Evolutionary conservation across 2,888 invertebrate species (phyloP).

Genomic region (Callinectes sapidus): DNA sequence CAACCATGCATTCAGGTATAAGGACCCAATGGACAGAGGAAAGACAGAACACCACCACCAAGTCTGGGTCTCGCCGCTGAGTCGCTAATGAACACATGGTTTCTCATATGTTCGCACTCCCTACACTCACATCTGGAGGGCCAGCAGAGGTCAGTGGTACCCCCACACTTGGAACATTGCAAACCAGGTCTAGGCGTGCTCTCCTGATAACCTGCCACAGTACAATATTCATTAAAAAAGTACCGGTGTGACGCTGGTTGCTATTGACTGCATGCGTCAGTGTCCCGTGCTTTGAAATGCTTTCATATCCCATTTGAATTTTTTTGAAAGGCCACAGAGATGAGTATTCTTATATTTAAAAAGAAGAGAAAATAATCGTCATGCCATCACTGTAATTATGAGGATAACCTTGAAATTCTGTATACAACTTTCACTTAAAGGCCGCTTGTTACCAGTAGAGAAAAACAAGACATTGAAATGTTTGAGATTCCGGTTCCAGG

Average conservation of each 20-base stretch:
- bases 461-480: too few relatives aligned
- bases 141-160: conserved; percentile 32
- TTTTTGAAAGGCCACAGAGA: too few relatives aligned
- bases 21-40: not conserved
- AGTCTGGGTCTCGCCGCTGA: not conserved
- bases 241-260: not conserved
- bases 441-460: too few relatives aligned
- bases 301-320: too few relatives aligned
- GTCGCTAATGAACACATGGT: not conserved
- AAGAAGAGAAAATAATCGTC: not conserved
- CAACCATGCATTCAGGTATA: not conserved
- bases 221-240: not conserved
- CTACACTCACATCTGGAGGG: conserved; percentile 39
- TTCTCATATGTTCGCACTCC: not conserved
- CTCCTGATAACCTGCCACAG: conserved; percentile 34
- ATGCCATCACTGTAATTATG: not conserved
- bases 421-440: too few relatives aligned
- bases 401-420: too few relatives aligned
- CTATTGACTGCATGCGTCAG: not conserved
- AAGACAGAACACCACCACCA: not conserved
- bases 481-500: too few relatives aligned
- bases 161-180: conserved; percentile 37
- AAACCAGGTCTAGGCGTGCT: conserved; percentile 17
- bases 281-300: not conserved
- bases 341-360: not conserved